Evolutionary conservation across 2,888 invertebrate genomes (phyloP).

Genomic region (Ischnura elegans): DNA sequence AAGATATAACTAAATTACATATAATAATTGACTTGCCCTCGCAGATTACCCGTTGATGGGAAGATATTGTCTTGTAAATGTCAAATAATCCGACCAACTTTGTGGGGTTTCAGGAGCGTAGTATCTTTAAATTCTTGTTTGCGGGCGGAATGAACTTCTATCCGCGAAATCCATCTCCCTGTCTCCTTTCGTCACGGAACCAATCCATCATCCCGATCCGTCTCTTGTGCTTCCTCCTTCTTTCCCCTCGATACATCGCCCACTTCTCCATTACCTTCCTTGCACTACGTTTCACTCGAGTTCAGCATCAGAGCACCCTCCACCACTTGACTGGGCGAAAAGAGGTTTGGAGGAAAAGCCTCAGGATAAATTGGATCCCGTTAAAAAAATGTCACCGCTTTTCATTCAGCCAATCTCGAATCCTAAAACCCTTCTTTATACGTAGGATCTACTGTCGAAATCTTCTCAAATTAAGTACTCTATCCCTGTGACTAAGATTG

Average conservation of each 20-base stretch:
- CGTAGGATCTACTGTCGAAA: not conserved
- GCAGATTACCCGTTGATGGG: too few species aligned
- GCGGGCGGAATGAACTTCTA: too few species aligned
- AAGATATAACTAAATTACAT: too few species aligned
- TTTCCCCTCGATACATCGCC: not conserved
- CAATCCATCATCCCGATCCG: not conserved
- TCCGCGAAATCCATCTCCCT: too few species aligned
- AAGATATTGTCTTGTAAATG: too few species aligned
- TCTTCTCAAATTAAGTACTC: not conserved
- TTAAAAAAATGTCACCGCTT: not conserved
- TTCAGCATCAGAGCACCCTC: not conserved
- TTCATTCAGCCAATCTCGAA: not conserved
- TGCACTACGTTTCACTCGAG: not conserved
- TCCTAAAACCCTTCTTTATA: not conserved
- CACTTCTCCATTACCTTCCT: not conserved
- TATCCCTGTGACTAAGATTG: too few species aligned
- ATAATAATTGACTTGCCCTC: too few species aligned
- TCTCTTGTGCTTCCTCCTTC: not conserved
- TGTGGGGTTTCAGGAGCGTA: too few species aligned
- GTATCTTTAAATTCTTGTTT: too few species aligned
- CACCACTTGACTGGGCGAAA: not conserved
- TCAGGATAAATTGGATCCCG: not conserved
- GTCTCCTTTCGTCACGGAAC: not conserved
- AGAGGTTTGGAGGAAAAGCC: not conserved
- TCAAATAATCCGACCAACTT: too few species aligned